Percentiles rank a stretch among this genome's conserved stretches.
These are phyloP conservation scores for Trypoxylus dichotomus DNA, from an alignment of 1,140 invertebrate genomes.

Conservation along the genomic window DNA sequence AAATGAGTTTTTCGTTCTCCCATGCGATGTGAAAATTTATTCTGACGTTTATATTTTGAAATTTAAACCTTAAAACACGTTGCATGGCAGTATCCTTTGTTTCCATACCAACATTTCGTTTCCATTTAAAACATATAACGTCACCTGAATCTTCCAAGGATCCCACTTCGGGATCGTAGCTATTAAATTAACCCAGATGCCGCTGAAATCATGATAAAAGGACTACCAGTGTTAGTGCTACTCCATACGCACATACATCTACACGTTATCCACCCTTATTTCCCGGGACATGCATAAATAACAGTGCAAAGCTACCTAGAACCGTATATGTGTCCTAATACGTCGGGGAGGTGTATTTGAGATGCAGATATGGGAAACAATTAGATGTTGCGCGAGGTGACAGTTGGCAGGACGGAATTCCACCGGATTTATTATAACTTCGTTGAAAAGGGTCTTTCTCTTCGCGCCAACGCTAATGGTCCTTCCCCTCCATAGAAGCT, in stretches of 20 bases:
- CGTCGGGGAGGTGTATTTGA: neutral
- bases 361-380: neutral
- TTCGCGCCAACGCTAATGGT: too few relatives aligned
- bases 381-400: slow-evolving; percentile 4
- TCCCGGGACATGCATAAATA: neutral
- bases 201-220: neutral
- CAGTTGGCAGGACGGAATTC: neutral
- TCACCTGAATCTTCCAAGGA: neutral
- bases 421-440: slow-evolving; percentile 13
- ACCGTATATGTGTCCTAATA: neutral
- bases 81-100: too few relatives aligned
- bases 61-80: too few relatives aligned
- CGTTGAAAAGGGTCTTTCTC: neutral
- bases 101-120: too few relatives aligned
- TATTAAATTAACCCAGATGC: neutral
- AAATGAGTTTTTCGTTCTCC: too few relatives aligned
- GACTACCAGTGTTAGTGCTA: neutral
- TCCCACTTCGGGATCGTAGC: neutral
- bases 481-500: too few relatives aligned
- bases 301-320: neutral
- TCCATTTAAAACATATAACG: neutral
- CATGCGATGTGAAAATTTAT: too few relatives aligned
- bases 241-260: neutral
- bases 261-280: neutral
- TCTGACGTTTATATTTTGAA: too few relatives aligned